Conservation (phyloP, 2,888 invertebrate species). For the Pandemis cinnamomeana region DNA sequence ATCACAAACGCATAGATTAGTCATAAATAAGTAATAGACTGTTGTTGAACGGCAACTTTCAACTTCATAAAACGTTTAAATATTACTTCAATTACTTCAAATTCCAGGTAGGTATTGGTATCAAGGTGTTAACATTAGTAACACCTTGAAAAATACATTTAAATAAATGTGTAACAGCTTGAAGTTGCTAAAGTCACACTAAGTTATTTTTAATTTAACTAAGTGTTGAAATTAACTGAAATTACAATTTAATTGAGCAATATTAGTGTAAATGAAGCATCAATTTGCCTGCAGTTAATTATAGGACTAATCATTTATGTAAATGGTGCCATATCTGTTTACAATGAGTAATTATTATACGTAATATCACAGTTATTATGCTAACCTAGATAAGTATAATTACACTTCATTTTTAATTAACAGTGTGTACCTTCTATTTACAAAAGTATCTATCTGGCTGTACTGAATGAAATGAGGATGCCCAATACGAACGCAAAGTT, state of each 20-base stretch:
- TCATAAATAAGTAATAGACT: too few species aligned
- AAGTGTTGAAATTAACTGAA: background rate
- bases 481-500: background rate
- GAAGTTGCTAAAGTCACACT: too few species aligned
- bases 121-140: too few species aligned
- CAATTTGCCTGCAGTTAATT: conserved; percentile 5
- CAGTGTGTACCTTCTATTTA: background rate
- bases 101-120: too few species aligned
- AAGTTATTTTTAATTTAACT: too few species aligned
- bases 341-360: conserved; percentile 4
- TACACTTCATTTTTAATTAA: background rate
- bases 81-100: too few species aligned
- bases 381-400: conserved; percentile 3
- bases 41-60: too few species aligned
- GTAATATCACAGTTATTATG: background rate
- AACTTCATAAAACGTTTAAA: too few species aligned
- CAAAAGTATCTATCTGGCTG: background rate
- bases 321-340: conserved; percentile 19
- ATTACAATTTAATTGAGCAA: background rate
- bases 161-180: too few species aligned
- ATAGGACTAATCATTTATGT: conserved; percentile 17
- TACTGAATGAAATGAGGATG: background rate
- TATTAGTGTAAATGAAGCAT: background rate
- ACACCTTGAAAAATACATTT: too few species aligned
- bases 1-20: too few species aligned